Conservation (phyloP, 2,888 invertebrate species). For the Capitulum mitella region DNA sequence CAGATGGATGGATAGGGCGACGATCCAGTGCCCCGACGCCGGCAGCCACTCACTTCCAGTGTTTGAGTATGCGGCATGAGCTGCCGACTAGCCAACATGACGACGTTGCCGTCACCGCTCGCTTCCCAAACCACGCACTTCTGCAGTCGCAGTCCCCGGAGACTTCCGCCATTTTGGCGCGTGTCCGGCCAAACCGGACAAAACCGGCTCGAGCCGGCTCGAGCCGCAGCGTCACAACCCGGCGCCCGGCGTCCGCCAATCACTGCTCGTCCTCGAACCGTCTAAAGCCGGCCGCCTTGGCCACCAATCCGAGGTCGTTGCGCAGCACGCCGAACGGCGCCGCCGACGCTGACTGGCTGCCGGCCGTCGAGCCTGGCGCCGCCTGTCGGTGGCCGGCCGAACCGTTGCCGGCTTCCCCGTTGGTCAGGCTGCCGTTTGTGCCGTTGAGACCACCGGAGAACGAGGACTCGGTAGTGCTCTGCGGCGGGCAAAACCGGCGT, state of each 20-base stretch:
- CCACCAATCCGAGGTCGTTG: neutral
- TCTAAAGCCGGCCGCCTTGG: slow-evolving; percentile 1
- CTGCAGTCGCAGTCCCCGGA: too few relatives aligned
- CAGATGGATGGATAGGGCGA: too few relatives aligned
- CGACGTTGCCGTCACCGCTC: too few relatives aligned
- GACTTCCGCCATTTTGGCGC: too few relatives aligned
- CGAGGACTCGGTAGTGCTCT: neutral
- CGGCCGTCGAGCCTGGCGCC: neutral
- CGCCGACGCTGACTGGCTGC: neutral
- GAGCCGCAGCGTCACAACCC: neutral
- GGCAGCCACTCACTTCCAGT: too few relatives aligned
- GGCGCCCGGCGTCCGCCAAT: neutral
- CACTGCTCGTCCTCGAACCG: slow-evolving; percentile 21
- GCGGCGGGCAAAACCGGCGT: too few relatives aligned
- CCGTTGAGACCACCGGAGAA: neutral
- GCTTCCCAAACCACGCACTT: too few relatives aligned
- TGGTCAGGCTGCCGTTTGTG: neutral
- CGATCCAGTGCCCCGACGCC: too few relatives aligned
- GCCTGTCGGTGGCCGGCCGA: neutral
- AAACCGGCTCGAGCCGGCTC: neutral
- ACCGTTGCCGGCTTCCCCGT: neutral
- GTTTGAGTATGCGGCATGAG: too few relatives aligned
- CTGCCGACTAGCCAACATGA: too few relatives aligned
- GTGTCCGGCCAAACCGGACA: too few relatives aligned
- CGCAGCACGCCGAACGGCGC: neutral